Conservation (phyloP, 2,888 invertebrate species). For the Aleiodes alternator region DNA sequence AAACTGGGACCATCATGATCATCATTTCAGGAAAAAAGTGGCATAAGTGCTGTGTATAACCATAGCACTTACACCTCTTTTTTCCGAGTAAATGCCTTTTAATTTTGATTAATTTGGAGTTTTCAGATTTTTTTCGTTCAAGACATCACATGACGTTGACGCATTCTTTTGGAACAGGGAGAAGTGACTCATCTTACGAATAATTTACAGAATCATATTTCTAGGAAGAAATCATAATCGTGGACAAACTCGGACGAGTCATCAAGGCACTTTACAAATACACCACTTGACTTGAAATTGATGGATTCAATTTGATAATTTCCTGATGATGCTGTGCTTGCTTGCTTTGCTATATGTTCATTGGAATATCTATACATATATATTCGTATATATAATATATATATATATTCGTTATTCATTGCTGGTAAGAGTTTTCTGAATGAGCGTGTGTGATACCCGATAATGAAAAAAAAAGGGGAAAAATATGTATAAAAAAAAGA, state of each 20-base stretch:
- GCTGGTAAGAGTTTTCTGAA: not conserved
- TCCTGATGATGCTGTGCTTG: not conserved
- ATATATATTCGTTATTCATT: not conserved
- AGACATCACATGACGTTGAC: no score
- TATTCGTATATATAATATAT: no score
- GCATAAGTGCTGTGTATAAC: no score
- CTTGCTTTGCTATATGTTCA: no score
- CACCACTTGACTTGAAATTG: not conserved
- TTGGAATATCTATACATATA: no score
- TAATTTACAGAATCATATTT: not conserved
- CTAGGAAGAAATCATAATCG: not conserved
- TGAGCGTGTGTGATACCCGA: not conserved
- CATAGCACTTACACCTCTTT: no score
- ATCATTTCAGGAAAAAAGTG: no score
- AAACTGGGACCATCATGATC: no score
- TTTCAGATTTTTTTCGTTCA: no score
- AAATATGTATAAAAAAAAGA: slow-evolving; percentile 15
- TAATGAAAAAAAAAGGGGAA: slow-evolving; percentile 20
- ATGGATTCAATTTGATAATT: not conserved
- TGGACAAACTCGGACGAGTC: slow-evolving; percentile 4
- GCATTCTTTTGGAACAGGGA: not conserved
- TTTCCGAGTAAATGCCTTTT: no score
- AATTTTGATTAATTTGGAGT: no score
- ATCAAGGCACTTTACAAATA: not conserved
- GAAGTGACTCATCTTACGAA: slow-evolving; percentile 1